Percentiles rank a stretch among this genome's conserved stretches.
These are phyloP conservation scores for Crenichthys baileyi DNA, from an alignment of 2,797 vertebrate genomes.

Conservation along the genomic window DNA sequence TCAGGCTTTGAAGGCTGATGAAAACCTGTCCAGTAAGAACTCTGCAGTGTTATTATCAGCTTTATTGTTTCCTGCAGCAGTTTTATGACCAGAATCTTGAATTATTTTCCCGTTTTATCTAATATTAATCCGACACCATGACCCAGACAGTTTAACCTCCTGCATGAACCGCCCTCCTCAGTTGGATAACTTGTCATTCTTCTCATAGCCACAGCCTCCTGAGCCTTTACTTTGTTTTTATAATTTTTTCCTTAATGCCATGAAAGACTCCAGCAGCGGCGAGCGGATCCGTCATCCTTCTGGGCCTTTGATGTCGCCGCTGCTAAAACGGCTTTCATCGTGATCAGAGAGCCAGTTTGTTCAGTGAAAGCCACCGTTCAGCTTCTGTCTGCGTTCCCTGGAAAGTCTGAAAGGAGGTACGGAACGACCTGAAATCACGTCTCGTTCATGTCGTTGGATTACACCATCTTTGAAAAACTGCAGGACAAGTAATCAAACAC, in stretches of 20 bases:
- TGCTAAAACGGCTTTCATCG: constrained; percentile 53
- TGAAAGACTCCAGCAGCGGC: constrained; percentile 16
- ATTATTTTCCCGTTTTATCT: constrained; percentile 1
- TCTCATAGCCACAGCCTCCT: neutral
- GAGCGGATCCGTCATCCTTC: neutral
- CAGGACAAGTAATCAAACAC: neutral
- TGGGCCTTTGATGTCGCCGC: constrained; percentile 39
- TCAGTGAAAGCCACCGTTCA: constrained; percentile 32
- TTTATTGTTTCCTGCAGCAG: neutral
- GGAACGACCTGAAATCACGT: constrained; percentile 10
- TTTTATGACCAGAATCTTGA: neutral
- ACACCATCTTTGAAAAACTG: constrained; percentile 2
- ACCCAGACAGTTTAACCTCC: constrained; percentile 12
- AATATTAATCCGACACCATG: neutral
- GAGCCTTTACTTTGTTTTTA: constrained; percentile 26
- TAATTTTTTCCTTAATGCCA: constrained; percentile 7
- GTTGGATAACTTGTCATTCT: constrained; percentile 9
- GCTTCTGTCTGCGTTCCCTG: constrained; percentile 15
- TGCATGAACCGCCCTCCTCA: constrained; percentile 3
- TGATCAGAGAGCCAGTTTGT: constrained; percentile 60
- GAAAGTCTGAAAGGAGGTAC: constrained; percentile 28
- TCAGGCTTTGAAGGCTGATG: neutral
- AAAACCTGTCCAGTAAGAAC: neutral
- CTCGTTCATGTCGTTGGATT: neutral
- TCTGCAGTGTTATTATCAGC: neutral